Evolutionary conservation across 2,113 vertebrate species (phyloP), one percentile per base, ranked within the genome.

Genomic region (Scortum barcoo): DNA sequence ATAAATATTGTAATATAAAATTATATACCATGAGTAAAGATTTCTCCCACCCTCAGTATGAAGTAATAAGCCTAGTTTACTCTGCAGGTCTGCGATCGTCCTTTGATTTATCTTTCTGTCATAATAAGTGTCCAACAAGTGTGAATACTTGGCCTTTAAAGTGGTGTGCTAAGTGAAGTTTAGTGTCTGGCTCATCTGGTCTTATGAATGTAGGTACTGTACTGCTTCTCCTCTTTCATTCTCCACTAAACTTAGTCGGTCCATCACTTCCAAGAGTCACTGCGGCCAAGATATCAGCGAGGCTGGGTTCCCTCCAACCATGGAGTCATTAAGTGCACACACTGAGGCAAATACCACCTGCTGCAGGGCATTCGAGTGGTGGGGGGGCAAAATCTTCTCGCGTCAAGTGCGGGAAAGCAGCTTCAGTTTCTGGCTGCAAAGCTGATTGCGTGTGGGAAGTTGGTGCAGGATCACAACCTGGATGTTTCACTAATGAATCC

Each of bases 241-340:
- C 74, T n/a, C 53, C 14, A 61, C 91, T 91, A 91, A 94, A 94
- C 83, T 92, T 93, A 95, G 92, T 63, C 76, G 85, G 89, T 78
- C 61, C 82, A 82, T 63, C 79, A 11, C 87, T 93, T 92, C 93
- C 88, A 92, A 88, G 91, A 93, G 93, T 62, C 74, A 72, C 75
- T 53, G 60, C 42, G 67, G 86, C 68, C 46, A 87, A 81, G 70
- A 92, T 81, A 86, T 90, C 86, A 84, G 70, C 22, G 17, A n/a
- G 83, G 46, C 66, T 86, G 85, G 85, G 70, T 74, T 38, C 4
- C 10, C 24, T 84, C 84, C 90, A 91, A 58, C 69, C 61, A 9
- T 50, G 2, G 88, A 91, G 90, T 89, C 83, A 85, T 72, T 56
- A 68, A 70, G 90, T 93, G 80, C 91, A 91, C 73, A 36, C 80